phyloP scores from a whole-genome alignment of 2,888 invertebrate species.

The Brachyptera putata region DNA sequence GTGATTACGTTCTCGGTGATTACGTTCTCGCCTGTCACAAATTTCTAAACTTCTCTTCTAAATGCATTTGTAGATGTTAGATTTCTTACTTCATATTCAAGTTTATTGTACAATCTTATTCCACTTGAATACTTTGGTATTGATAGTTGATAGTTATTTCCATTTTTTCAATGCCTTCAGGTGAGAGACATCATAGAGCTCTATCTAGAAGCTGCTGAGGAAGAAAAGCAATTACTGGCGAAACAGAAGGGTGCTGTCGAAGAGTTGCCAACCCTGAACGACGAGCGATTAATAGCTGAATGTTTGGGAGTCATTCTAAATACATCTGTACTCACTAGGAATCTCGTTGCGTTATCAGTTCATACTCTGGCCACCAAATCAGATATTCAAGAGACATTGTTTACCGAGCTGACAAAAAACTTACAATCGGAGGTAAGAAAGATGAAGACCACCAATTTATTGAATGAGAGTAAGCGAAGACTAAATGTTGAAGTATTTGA shows the following conservation, averaged over 20 bases:
- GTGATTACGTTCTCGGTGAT: too few species aligned
- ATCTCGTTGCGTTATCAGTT: constrained; percentile 25
- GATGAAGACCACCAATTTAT: too few species aligned
- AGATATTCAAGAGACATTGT: constrained; percentile 32
- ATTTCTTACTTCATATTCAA: too few species aligned
- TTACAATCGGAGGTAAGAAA: constrained; percentile 13
- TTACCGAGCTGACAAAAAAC: constrained; percentile 21
- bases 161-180: constrained; percentile 28
- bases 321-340: constrained; percentile 26
- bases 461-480: too few species aligned
- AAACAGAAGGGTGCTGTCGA: constrained; percentile 30
- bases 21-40: too few species aligned
- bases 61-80: too few species aligned
- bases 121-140: too few species aligned
- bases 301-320: constrained; percentile 30
- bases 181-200: constrained; percentile 33
- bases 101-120: too few species aligned
- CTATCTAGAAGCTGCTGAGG: constrained; percentile 30
- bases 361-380: constrained; percentile 30
- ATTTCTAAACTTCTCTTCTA: too few species aligned
- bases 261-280: constrained; percentile 24
- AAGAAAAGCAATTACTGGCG: constrained; percentile 27
- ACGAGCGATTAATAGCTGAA: constrained; percentile 29
- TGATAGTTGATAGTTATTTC: neutral
- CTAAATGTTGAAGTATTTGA: too few species aligned